A percentile compares a stretch with the other conserved stretches of the same genome.
Conservation (phyloP, 1,140 invertebrate species). For the Acromyrmex echinatior region DNA sequence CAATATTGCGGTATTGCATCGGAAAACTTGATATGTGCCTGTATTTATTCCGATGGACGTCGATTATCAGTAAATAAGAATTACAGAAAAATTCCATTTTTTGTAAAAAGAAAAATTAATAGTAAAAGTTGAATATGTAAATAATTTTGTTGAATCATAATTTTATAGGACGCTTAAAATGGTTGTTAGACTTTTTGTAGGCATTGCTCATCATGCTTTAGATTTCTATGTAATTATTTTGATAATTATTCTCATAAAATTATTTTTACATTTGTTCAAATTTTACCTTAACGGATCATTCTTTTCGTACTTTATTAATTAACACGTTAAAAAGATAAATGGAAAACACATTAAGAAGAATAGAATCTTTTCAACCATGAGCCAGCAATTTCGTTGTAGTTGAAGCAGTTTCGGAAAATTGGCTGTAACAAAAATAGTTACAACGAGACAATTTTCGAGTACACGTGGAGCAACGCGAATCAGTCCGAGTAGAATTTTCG, state of each 20-base stretch:
- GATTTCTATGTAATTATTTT: too few species aligned
- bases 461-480: background rate
- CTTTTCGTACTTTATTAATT: background rate
- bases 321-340: background rate
- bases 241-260: too few species aligned
- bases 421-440: background rate
- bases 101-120: background rate
- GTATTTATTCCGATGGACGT: background rate
- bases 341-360: background rate
- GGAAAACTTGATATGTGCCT: background rate
- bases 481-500: constrained; percentile 38
- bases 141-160: too few species aligned
- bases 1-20: constrained; percentile 48
- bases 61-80: background rate
- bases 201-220: too few species aligned
- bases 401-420: background rate
- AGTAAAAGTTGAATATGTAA: background rate
- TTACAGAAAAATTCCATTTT: background rate
- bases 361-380: background rate
- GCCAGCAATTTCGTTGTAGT: background rate
- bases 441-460: constrained; percentile 18
- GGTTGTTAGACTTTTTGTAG: too few species aligned
- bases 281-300: too few species aligned
- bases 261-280: too few species aligned
- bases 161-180: too few species aligned